Conservation (phyloP, 1,140 invertebrate species). For the Doryteuthis pealeii region DNA sequence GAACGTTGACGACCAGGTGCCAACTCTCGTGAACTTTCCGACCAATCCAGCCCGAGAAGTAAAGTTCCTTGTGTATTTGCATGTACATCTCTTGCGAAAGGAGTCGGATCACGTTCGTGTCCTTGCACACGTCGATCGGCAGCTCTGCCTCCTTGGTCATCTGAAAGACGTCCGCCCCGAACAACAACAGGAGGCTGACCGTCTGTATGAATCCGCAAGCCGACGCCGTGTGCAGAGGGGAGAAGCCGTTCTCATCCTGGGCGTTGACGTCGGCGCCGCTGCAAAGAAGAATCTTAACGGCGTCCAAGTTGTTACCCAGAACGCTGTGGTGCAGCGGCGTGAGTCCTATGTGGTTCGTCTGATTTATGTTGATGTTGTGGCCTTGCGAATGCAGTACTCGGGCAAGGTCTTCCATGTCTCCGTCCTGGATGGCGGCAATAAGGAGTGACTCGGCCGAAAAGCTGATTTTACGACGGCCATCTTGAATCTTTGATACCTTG, state of each 20-base stretch:
- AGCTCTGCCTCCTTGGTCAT: constrained; percentile 42
- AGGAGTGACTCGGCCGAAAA: constrained; percentile 51
- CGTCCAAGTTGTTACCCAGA: constrained; percentile 80
- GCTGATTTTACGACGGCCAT: constrained; percentile 37
- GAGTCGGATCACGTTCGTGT: constrained; percentile 39
- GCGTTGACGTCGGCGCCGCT: constrained; percentile 93
- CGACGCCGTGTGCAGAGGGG: constrained; percentile 95
- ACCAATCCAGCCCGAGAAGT: constrained; percentile 11
- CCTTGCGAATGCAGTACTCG: constrained; percentile 32
- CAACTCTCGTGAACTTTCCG: neutral
- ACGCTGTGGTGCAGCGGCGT: constrained; percentile 53
- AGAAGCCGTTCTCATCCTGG: constrained; percentile 98
- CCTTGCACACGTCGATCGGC: constrained; percentile 47
- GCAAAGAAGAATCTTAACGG: constrained; percentile 95
- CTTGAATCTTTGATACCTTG: neutral
- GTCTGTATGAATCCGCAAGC: constrained; percentile 88
- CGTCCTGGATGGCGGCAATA: constrained; percentile 49
- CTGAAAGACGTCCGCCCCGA: constrained; percentile 46
- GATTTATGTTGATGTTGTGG: constrained; percentile 39
- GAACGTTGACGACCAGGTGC: neutral
- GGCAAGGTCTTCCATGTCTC: constrained; percentile 42
- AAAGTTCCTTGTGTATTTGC: constrained; percentile 36
- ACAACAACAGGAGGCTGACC: constrained; percentile 65
- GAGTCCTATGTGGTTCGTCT: constrained; percentile 46
- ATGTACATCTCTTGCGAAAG: constrained; percentile 45